Evolutionary conservation across 2,113 vertebrate species (phyloP), one percentile per base, ranked within the genome.

Genomic region (Pavo muticus): DNA sequence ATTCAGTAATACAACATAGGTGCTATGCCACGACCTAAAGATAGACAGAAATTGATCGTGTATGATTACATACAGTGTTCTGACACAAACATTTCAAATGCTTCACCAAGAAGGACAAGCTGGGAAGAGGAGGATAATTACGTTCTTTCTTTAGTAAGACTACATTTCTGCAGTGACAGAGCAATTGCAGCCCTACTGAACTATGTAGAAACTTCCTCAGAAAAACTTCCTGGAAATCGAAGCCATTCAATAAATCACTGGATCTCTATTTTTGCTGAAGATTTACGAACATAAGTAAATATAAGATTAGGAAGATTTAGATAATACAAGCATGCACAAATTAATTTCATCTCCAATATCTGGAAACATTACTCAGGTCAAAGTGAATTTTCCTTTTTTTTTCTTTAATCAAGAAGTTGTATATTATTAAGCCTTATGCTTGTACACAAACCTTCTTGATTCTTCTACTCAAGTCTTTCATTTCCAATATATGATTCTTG

Each of bases 51-150:
- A 83, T 2, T 56, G 67, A 93, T 97, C 39, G 5, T 47, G 37
- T 68, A 45, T 87, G 83, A 85, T 90, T 90, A 79, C 48, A 83
- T 84, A 56, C 77, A 84, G 7, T 87, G 45, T 32, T 93, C 71
- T 86, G 74, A 79, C 73, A 87, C 30, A 90, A 67, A 76, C 45
- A 23, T 94, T 94, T 64, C 74, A 90, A 94, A 74, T 52, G 54
- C 40, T 7, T 3, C 44, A 64, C 65, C 30, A 83, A 86, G 76
- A 93, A 95, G 64, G 57, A 60, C 25, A 82, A 57, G 72, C 50
- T 94, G 54, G 77, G 87, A 93, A 87, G 61, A 85, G 84, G 39
- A 83, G 71, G 75, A 70, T 93, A 96, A 94, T 93, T 92, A 90
- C 27, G 25, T 3, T 86, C 92, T 81, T 93, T 92, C 93, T 92